Conservation (phyloP, 2,113 vertebrate species). For the Octodon degus region DNA sequence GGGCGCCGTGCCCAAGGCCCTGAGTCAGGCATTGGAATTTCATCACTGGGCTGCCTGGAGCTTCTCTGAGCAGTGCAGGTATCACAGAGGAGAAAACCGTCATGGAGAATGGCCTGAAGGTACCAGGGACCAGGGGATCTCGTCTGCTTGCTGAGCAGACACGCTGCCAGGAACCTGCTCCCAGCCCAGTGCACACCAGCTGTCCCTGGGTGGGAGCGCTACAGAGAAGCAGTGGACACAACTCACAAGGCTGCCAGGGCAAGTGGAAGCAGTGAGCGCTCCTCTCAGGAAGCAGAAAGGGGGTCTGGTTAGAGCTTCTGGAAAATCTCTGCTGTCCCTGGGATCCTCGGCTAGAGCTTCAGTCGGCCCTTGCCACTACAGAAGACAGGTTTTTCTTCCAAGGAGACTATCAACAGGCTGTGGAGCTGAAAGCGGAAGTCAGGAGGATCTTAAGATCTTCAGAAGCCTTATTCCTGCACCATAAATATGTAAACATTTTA, state of each 20-base stretch:
- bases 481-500: neutral
- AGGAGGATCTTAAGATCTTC: neutral
- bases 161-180: neutral
- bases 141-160: neutral
- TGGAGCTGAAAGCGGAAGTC: neutral
- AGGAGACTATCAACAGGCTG: neutral
- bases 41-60: neutral
- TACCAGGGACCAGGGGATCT: neutral
- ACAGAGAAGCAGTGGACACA: neutral
- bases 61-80: neutral
- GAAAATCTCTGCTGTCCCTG: neutral
- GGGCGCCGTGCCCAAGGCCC: neutral
- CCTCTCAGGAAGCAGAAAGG: neutral
- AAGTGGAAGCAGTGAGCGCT: neutral
- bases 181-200: rapidly evolving
- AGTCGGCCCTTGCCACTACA: neutral
- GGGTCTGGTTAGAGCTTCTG: neutral
- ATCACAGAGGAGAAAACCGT: neutral
- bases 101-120: neutral
- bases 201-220: neutral
- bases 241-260: neutral
- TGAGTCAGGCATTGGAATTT: neutral
- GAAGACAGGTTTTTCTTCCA: neutral
- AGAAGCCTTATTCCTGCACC: neutral
- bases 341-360: neutral